Conservation (phyloP, 2,113 vertebrate species). For the Fukomys damarensis region DNA sequence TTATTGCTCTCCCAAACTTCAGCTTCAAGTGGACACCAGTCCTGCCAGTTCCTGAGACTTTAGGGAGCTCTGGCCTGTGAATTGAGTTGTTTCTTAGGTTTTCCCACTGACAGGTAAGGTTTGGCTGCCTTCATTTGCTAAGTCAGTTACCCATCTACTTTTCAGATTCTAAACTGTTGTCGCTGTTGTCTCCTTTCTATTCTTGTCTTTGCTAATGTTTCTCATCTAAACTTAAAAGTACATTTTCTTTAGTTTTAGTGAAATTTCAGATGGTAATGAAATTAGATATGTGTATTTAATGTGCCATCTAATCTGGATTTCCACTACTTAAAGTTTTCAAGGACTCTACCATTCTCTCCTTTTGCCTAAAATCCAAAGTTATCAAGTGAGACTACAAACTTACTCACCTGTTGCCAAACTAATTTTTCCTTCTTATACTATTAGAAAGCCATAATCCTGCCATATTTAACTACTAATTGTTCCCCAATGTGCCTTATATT, state of each 20-base stretch:
- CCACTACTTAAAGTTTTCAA: neutral
- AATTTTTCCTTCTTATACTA: neutral
- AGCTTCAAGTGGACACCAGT: neutral
- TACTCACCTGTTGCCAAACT: neutral
- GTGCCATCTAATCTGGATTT: neutral
- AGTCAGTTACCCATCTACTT: neutral
- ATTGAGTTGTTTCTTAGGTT: neutral
- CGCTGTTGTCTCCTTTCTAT: neutral
- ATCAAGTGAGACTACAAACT: neutral
- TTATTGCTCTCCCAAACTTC: neutral
- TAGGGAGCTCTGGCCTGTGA: neutral
- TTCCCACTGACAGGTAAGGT: neutral
- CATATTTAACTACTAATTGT: neutral
- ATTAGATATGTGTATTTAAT: neutral
- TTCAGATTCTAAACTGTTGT: neutral
- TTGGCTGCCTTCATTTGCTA: neutral
- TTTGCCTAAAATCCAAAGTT: neutral
- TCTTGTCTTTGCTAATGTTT: slow-evolving; percentile 21
- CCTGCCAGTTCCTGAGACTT: neutral
- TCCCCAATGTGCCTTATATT: neutral
- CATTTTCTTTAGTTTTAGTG: slow-evolving; percentile 27
- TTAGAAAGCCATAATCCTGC: neutral
- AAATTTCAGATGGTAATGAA: neutral
- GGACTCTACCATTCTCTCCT: neutral
- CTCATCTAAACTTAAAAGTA: neutral